Percentiles rank a stretch among this genome's conserved stretches.
Evolutionary conservation across 1,140 invertebrate species (phyloP).

Genomic region (Diprion similis): DNA sequence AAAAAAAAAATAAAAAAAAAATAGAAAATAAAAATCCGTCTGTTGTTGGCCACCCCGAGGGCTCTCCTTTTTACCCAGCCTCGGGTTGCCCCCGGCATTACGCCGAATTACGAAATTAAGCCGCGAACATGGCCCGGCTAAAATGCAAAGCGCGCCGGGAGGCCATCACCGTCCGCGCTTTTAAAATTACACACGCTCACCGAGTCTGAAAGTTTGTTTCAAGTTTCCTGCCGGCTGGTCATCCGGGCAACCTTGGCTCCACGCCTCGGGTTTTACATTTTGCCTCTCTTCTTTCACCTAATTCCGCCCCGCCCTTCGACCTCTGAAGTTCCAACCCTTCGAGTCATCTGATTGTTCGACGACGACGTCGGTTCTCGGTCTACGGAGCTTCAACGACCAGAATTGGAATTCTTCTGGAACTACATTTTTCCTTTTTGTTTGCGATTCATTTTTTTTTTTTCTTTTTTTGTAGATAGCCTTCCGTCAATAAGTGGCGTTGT

Average conservation of each 20-base stretch:
- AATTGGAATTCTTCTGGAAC: too few relatives aligned
- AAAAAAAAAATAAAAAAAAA: constrained; percentile 27
- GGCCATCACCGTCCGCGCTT: constrained; percentile 2
- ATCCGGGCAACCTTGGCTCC: background rate
- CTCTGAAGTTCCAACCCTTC: background rate
- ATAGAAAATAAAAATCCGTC: constrained; percentile 27
- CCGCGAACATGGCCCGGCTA: constrained; percentile 6
- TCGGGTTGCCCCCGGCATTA: background rate
- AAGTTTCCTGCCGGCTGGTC: background rate
- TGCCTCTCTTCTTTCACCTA: background rate
- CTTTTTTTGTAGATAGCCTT: too few relatives aligned
- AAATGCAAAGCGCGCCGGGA: background rate
- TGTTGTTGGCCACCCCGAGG: background rate
- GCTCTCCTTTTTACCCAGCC: background rate
- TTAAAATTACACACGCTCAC: background rate
- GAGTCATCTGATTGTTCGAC: background rate
- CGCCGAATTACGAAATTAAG: background rate
- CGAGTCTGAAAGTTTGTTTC: background rate
- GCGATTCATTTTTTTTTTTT: too few relatives aligned
- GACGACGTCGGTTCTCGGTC: too few relatives aligned
- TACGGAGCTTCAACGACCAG: too few relatives aligned
- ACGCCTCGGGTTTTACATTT: background rate
- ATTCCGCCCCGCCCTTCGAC: background rate
- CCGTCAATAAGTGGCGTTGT: too few relatives aligned
- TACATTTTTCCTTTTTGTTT: too few relatives aligned